A percentile compares a stretch with the other conserved stretches of the same genome.
Conservation (phyloP, 2,797 vertebrate species). For the Clarias pachynema region DNA sequence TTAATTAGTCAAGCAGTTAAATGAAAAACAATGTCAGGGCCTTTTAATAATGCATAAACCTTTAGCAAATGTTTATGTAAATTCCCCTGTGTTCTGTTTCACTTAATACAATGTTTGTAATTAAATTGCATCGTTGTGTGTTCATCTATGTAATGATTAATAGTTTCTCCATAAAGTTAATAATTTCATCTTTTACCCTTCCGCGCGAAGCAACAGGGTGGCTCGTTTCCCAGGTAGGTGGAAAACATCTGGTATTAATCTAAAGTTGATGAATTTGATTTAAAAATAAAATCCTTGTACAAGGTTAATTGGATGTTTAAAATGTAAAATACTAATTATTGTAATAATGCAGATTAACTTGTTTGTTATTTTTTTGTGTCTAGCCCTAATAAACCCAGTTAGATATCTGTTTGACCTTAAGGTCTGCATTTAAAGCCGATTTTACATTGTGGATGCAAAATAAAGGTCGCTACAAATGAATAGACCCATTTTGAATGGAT, state of each 20-base stretch:
- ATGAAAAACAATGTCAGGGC: constrained; percentile 80
- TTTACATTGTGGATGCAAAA: constrained; percentile 20
- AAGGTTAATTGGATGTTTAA: constrained; percentile 58
- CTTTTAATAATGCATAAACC: constrained; percentile 68
- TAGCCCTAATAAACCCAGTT: constrained; percentile 5
- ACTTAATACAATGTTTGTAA: constrained; percentile 78
- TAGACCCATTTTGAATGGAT: constrained; percentile 30
- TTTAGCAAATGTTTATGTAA: constrained; percentile 61
- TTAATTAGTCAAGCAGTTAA: constrained; percentile 81
- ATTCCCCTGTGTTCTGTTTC: constrained; percentile 74
- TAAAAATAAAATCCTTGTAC: constrained; percentile 46
- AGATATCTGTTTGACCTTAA: constrained; percentile 41
- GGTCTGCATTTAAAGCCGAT: constrained; percentile 22
- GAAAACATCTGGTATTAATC: constrained; percentile 55
- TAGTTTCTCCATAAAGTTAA: constrained; percentile 51
- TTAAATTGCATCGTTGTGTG: constrained; percentile 80
- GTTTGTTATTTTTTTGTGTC: constrained; percentile 22
- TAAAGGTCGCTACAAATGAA: constrained; percentile 34
- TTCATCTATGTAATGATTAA: constrained; percentile 80
- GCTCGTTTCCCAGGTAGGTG: constrained; percentile 50
- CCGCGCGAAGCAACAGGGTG: constrained; percentile 42
- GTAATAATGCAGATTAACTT: constrained; percentile 47
- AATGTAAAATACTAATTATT: constrained; percentile 53
- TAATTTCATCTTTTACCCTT: constrained; percentile 54
- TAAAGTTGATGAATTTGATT: constrained; percentile 53